Evolutionary conservation across 2,888 invertebrate species (phyloP), one percentile per base, ranked within the genome.

Genomic region (Resseliella maxima): DNA sequence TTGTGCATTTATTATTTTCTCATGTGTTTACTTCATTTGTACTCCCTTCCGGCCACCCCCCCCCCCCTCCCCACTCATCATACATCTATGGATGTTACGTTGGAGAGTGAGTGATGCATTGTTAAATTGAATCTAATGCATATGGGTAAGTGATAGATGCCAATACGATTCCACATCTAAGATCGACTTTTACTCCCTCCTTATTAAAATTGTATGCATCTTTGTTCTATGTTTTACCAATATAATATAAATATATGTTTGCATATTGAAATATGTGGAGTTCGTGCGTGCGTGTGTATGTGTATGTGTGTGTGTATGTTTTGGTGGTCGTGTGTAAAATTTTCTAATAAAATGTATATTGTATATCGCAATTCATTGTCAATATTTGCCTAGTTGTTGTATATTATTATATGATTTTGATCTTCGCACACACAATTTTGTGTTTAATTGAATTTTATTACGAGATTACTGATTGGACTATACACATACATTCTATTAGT

Each of bases 391-490:
- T 3, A 3, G 59, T 27, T 72, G 24, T 6, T 72, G 72, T 72
- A 12, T 72, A 15, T 72, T 72, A 72, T 72, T 72, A 31, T 72
- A 59, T 15, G 72, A 8, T 72, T 31, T 72, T 72, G 72, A 72
- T 72, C 72, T 72, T 15, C 2, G 6, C 72, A 2, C 72, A 72
- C 27, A 72, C 72, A 35, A 35, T 72, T 35, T 72, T 35, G 31
- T n/a, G 15, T 72, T 72, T 72, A 72, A 72, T 72, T 72, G 72
- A 72, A 72, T 72, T 72, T 72, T 72, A 72, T 72, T 72, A 72
- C 72, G 2, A 59, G n/a, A 31, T 72, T 72, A 31, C 72, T 72
- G 31, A 72, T 31, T 31, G 72, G 72, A 31, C 31, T 18, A 31
- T 15, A 59, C 59, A 59, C 5, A n/a, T n/a, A n/a, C n/a, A n/a